Percentiles rank a stretch among this genome's conserved stretches.
Evolutionary conservation across 2,797 vertebrate species (phyloP).

Genomic region (Mallotus villosus): DNA sequence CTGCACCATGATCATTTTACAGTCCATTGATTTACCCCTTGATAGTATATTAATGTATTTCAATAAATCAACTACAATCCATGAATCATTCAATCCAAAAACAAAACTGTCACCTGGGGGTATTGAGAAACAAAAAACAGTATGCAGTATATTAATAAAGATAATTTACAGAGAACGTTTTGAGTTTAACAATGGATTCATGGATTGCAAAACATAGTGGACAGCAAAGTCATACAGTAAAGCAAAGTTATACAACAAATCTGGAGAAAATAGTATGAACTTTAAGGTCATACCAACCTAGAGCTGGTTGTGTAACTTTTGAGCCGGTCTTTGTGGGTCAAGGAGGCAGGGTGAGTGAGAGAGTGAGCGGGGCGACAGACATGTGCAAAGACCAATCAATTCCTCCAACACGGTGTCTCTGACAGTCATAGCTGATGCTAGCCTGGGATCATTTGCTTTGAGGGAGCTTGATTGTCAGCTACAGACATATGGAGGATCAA

Average conservation of each 20-base stretch:
- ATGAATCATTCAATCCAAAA: slow-evolving; percentile 7
- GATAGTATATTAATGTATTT: background rate
- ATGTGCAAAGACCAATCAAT: slow-evolving; percentile 36
- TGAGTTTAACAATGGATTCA: background rate
- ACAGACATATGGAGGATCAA: slow-evolving; percentile 47
- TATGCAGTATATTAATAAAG: background rate
- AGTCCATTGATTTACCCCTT: background rate
- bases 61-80: background rate
- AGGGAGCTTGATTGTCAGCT: slow-evolving; percentile 28
- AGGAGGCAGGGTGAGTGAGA: slow-evolving; percentile 25
- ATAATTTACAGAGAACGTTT: background rate
- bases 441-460: slow-evolving; percentile 20
- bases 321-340: slow-evolving; percentile 23
- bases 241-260: background rate
- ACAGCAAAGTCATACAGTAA: background rate
- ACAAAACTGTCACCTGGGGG: background rate
- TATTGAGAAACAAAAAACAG: background rate
- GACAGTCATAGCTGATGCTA: slow-evolving; percentile 35
- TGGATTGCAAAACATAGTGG: background rate
- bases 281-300: background rate
- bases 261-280: background rate
- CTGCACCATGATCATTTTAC: background rate
- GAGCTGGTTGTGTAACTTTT: background rate
- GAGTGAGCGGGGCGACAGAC: slow-evolving; percentile 16
- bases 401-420: slow-evolving; percentile 33